A percentile compares a stretch with the other conserved stretches of the same genome.
Evolutionary conservation across 2,113 vertebrate species (phyloP).

Genomic region (Ammodytes dubius): DNA sequence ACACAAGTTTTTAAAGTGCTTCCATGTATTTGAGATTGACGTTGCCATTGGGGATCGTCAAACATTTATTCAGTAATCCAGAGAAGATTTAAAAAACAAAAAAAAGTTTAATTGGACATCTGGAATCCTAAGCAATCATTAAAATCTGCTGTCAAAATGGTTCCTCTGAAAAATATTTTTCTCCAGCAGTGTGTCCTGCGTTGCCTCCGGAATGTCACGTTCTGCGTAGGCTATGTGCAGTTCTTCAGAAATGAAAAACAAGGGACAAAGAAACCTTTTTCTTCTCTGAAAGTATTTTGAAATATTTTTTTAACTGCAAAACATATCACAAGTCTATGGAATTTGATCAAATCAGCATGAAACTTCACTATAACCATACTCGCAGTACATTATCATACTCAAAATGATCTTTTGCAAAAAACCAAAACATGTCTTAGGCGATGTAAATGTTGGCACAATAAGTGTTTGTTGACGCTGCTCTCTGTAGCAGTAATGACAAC

Average conservation of each 20-base stretch:
- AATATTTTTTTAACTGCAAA: neutral
- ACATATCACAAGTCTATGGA: neutral
- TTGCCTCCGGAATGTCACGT: neutral
- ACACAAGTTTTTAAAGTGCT: neutral
- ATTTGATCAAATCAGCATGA: neutral
- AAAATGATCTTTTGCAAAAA: neutral
- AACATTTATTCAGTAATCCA: neutral
- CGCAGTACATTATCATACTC: neutral
- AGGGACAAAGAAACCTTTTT: neutral
- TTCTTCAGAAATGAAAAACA: neutral
- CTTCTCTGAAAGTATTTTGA: neutral
- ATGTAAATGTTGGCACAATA: neutral
- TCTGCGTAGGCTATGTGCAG: neutral
- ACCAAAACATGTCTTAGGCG: neutral
- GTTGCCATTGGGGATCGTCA: neutral
- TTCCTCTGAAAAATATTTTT: constrained; percentile 4
- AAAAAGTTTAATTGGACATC: neutral
- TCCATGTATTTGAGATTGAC: neutral
- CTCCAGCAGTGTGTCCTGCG: neutral
- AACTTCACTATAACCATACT: neutral
- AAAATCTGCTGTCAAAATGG: neutral
- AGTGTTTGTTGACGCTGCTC: neutral
- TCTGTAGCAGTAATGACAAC: neutral
- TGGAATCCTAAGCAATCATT: neutral
- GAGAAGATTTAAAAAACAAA: neutral